Conservation (phyloP, 2,888 invertebrate genomes). For the Oeneis ivallda region DNA sequence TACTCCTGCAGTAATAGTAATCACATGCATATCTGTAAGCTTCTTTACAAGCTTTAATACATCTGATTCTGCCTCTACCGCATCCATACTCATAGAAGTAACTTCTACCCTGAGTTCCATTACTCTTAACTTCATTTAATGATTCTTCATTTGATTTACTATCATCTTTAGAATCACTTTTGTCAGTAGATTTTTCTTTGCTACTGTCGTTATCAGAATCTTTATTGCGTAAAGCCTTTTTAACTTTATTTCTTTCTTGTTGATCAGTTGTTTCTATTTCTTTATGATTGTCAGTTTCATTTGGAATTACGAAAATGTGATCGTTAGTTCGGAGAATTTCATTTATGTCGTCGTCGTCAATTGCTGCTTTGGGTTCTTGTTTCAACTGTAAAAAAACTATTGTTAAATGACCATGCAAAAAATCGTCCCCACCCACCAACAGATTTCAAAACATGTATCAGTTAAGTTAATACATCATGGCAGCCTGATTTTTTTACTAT, state of each 20-base stretch:
- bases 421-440: too few species aligned
- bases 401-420: too few species aligned
- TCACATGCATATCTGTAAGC: slow-evolving; percentile 30
- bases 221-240: slow-evolving; percentile 14
- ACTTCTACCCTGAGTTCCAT: not conserved
- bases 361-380: not conserved
- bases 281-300: not conserved
- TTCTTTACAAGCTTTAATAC: slow-evolving; percentile 33
- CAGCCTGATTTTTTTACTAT: too few species aligned
- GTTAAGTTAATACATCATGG: too few species aligned
- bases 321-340: slow-evolving; percentile 1
- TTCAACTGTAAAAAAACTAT: not conserved
- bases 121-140: not conserved
- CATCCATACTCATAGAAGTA: slow-evolving; percentile 13
- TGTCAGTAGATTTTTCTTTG: not conserved
- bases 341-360: not conserved
- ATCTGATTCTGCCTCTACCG: slow-evolving; percentile 23
- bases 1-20: slow-evolving; percentile 7
- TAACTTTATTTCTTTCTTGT: not conserved
- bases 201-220: slow-evolving; percentile 7
- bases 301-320: slow-evolving; percentile 3
- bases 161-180: not conserved
- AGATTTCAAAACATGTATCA: too few species aligned
- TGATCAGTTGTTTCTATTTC: not conserved
- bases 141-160: slow-evolving; percentile 12